Base-by-base conservation (phyloP, 2,113 vertebrate genomes). In the Anolis carolinensis region DNA sequence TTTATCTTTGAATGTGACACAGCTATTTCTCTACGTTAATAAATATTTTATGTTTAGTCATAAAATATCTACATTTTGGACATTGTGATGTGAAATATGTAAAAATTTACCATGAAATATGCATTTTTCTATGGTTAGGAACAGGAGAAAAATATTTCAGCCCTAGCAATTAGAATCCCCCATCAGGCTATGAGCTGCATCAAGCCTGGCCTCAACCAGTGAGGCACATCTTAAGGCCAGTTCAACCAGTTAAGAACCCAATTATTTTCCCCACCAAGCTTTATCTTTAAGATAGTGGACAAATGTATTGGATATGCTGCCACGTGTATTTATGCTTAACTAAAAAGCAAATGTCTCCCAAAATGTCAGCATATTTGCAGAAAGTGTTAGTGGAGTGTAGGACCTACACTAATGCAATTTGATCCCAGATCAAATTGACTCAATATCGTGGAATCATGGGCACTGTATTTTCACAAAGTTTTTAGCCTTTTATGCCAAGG, bases 1-100 rank as follows among this genome's bases (percentile, higher is more conserved):
- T 81, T 86, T 86, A 86, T 75, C 79, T 81, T 36, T 86, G 70
- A 81, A 75, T 81, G 59, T 86, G 85, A 86, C n/a, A 75, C 78
- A 81, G 59, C 85, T 86, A 81, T 74, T 86, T 81, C 85, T 75
- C 78, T 20, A 52, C 62, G 50, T 81, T 86, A 86, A 81, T 84
- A 78, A 77, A 84, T 86, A 67, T 86, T 81, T 86, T 81, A 86
- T 75, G 79, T 81, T 81, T 75, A 81, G 67, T 81, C 79, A 86
- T 86, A 86, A 81, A 65, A 36, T 75, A 75, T 75, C 79, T 81
- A 81, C 59, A 50, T 81, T 86, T 81, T 75, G 78, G 70, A 86
- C 78, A 86, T 65, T 81, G 39, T 75, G 9, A 67, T 30, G 70
- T 86, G 59, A 86, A 86, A 52, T 81, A 65, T 81, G 70, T 74